Base-by-base conservation (phyloP, 2,888 invertebrate genomes). In the Cheilosia vernalis region DNA sequence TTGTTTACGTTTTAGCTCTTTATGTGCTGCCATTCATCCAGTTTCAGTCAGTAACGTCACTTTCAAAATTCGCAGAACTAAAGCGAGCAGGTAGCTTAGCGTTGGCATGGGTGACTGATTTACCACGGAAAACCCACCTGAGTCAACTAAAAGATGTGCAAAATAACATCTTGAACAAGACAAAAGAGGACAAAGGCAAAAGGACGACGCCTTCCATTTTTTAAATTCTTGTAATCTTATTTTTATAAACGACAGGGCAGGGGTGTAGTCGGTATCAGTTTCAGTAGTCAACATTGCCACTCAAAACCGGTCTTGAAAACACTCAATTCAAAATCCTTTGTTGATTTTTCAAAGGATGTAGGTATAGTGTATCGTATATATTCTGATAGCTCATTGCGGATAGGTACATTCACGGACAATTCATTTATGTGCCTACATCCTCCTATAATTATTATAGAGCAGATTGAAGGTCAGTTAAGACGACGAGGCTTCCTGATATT, bases 1-100 rank as follows among this genome's bases (percentile, higher is more conserved):
- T 67, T 77, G 77, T 77, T 77, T 76, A 76, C 76, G 49, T 67
- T 56, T 40, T 58, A 17, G 24, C 24, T 21, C 33, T 40, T 24
- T 27, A 15, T 56, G 15, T 27, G 19, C 15, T 47, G 56, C 33
- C 58, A 58, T 44, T 47, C 33, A 40, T 51, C 21, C 37, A 13
- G 37, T 24, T 24, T 15, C 44, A 56, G 42, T 27, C 37, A 10
- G 15, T 19, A 30, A 56, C 69, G 10, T 56, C 19, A n/a, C 49
- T 44, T 17, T 7, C 9, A 47, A 47, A n/a, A 17, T 17, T n/a
- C 44, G n/a, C 44, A n/a, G 9, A 47, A 17, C 47, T 9, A 9
- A 19, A 47, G 47, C 9, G 17, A 21, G 21, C 72, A 72, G 44
- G 72, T 37, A 66, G 60, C 60, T 60, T 2, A 9, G 30, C 30